Conservation (phyloP, 2,888 invertebrate genomes). For the Scaeva pyrastri region DNA sequence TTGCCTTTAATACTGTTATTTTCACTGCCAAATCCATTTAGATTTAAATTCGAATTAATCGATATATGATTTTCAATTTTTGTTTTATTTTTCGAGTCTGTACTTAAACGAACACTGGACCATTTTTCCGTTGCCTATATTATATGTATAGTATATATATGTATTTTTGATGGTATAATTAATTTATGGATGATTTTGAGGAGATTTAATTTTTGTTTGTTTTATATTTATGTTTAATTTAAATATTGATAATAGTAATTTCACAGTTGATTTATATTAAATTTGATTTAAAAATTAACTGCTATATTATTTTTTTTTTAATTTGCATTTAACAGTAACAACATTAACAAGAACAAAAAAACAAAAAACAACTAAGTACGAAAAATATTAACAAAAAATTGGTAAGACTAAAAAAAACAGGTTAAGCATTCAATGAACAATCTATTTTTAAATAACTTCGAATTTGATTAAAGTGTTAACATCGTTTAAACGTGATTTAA, state of each 20-base stretch:
- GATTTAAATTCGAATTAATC: conserved; percentile 79
- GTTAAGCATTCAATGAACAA: conserved; percentile 11
- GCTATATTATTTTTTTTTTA: not conserved
- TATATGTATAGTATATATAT: conserved; percentile 1
- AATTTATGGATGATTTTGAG: conserved; percentile 55
- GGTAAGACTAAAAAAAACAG: not conserved
- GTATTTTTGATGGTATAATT: not conserved
- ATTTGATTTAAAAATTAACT: conserved; percentile 36
- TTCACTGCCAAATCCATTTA: conserved; percentile 79
- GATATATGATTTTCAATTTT: conserved; percentile 80
- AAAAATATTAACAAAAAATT: not conserved
- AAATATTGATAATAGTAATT: not conserved
- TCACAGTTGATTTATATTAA: conserved; percentile 40
- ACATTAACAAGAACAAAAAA: conserved; percentile 20
- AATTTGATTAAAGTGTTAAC: conserved; percentile 31
- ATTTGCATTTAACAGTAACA: conserved; percentile 26
- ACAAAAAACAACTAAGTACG: not conserved
- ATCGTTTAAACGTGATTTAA: not conserved
- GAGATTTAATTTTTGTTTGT: conserved; percentile 27
- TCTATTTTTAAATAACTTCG: not conserved
- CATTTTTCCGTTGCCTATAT: conserved; percentile 79
- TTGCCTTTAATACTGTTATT: conserved; percentile 77
- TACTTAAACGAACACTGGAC: conserved; percentile 79
- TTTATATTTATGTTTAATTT: conserved; percentile 35
- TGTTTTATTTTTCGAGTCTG: conserved; percentile 79